These are phyloP conservation scores for Phrynocephalus forsythii DNA, from an alignment of 2,797 vertebrate genomes.

Conservation along the genomic window DNA sequence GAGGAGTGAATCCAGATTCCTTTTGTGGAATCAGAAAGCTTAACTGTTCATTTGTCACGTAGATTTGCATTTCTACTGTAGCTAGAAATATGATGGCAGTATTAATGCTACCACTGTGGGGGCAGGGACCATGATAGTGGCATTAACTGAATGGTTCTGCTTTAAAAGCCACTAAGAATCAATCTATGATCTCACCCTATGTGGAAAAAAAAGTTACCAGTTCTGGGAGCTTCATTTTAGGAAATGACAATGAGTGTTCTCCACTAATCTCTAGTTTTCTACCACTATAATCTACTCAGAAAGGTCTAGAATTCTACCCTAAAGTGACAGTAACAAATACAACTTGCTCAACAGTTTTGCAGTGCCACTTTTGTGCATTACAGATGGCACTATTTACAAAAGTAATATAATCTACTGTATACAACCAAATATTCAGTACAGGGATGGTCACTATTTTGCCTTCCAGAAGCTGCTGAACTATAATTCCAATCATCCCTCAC, in stretches of 20 bases:
- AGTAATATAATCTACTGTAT: not conserved
- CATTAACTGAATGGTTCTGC: not conserved
- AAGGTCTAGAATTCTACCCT: slow-evolving; percentile 2
- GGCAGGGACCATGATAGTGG: not conserved
- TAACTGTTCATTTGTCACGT: too few species aligned
- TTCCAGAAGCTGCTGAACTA: not conserved
- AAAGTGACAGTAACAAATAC: slow-evolving; percentile 30
- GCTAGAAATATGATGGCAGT: not conserved
- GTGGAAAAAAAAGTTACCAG: slow-evolving; percentile 23
- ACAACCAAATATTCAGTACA: not conserved
- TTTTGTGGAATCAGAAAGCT: too few species aligned
- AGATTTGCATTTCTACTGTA: too few species aligned
- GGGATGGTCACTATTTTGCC: not conserved
- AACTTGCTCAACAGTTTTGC: not conserved
- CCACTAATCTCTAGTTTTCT: not conserved
- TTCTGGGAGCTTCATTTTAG: slow-evolving; percentile 42
- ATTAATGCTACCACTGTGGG: not conserved
- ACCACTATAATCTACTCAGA: slow-evolving; percentile 14
- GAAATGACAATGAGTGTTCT: slow-evolving; percentile 24
- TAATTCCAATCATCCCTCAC: not conserved
- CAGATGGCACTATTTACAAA: not conserved
- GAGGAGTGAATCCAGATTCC: not conserved
- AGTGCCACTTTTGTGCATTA: slow-evolving; percentile 10
- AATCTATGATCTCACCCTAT: not conserved
- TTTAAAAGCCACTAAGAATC: not conserved